Percentiles rank a stretch among this genome's conserved stretches.
These are phyloP conservation scores for Myotis davidii DNA, from an alignment of 2,113 vertebrate species.

Conservation along the genomic window DNA sequence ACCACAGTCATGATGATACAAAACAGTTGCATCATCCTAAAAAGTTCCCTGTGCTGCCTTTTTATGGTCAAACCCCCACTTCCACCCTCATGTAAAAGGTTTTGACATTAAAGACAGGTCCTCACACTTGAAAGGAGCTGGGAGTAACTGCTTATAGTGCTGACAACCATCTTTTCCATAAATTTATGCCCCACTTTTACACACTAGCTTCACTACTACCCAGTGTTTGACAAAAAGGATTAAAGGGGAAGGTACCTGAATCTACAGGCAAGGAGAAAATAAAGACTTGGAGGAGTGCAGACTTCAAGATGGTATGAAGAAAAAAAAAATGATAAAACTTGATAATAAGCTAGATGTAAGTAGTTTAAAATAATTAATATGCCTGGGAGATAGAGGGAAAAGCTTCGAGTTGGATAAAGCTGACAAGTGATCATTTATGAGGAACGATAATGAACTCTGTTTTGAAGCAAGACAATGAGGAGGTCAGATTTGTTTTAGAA, in stretches of 20 bases:
- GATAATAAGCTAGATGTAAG: background rate
- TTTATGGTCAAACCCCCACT: background rate
- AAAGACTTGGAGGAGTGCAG: background rate
- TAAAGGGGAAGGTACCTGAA: background rate
- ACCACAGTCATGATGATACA: background rate
- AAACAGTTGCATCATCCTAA: background rate
- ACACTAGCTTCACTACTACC: background rate
- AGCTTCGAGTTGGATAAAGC: background rate
- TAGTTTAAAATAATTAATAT: background rate
- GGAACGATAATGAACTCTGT: background rate
- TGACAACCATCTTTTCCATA: background rate
- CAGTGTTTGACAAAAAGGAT: background rate
- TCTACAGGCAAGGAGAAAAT: background rate
- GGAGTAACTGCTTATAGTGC: background rate
- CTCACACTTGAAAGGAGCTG: background rate
- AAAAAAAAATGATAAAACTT: conserved; percentile 8
- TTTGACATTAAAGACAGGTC: background rate
- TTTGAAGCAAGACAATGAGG: conserved; percentile 20
- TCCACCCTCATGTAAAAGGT: background rate
- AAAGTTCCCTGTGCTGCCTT: background rate
- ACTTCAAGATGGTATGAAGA: background rate
- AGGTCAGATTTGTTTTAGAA: background rate
- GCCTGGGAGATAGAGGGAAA: background rate
- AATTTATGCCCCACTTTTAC: conserved; percentile 1
- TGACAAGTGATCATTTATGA: background rate